Base-by-base conservation (phyloP, 2,797 vertebrate species). In the Sebastes ruberrimus region DNA sequence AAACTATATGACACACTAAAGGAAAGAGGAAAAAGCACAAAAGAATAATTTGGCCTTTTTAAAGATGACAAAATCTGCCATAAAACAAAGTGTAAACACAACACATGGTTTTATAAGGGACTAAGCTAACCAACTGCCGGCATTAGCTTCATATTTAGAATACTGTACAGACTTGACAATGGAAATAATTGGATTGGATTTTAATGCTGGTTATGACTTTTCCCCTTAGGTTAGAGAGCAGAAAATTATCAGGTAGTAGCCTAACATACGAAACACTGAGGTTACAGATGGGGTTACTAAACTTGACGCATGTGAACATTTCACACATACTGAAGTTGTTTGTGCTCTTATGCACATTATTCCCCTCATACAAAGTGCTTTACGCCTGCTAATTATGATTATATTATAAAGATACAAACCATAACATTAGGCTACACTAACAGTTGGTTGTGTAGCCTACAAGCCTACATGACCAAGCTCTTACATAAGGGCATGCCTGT, bases 241-340 rank as follows among this genome's bases (percentile, higher is more conserved):
- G 38, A 42, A 42, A 42, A 42, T 1, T 3, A 33, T 27, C 25
- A 35, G 33, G 22, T 64, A 25, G 22, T 16, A 32, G 10, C 25
- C 7, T n/a, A 38, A 33, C 20, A 32, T 10, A 33, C n/a, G 10
- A 25, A 53, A 27, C 10, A 5, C 11, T 71, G 25, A 30, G 32
- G n/a, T 61, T 59, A 25, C n/a, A 56, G 30, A 38, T 62, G 5
- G 3, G 16, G n/a, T 74, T 64, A 32, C 35, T 46, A 56, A 33
- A 72, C 13, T n/a, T 0, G 2, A n/a, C 11, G 10, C 27, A 75
- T 22, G 56, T 68, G 27, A 46, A 42, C 14, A 28, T 38, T 80
- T 71, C 22, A 56, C 53, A 84, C 83, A 80, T 84, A 59, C 71
- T 85, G 57, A 84, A 89, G 80, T 74, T 1, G 69, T 63, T 80